A percentile compares a stretch with the other conserved stretches of the same genome.
These are phyloP conservation scores for Melierax canorus DNA, from an alignment of 2,113 vertebrate genomes.

Conservation along the genomic window DNA sequence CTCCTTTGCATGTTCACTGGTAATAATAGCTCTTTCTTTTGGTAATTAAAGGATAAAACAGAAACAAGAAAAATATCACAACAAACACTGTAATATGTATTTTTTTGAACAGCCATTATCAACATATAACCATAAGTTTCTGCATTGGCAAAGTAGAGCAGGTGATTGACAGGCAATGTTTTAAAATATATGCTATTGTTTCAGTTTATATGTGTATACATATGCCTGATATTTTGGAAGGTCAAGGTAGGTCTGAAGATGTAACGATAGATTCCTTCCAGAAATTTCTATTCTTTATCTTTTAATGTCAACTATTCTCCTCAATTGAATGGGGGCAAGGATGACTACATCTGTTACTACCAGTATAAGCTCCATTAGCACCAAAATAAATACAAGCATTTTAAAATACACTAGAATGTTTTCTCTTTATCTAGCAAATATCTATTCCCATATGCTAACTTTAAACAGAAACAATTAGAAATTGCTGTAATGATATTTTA, in stretches of 20 bases:
- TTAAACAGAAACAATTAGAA: neutral
- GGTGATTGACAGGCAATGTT: neutral
- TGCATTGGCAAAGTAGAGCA: neutral
- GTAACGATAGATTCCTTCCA: neutral
- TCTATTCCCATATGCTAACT: neutral
- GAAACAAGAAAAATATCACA: neutral
- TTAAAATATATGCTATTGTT: neutral
- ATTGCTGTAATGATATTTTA: neutral
- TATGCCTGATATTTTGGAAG: neutral
- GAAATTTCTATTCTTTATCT: neutral
- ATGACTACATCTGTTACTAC: neutral
- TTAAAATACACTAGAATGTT: neutral
- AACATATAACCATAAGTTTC: neutral
- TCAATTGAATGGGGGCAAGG: neutral
- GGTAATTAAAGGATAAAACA: neutral
- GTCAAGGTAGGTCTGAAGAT: neutral
- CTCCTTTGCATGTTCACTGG: neutral
- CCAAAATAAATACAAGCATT: neutral
- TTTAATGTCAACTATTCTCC: neutral
- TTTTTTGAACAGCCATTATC: neutral
- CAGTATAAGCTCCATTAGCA: neutral
- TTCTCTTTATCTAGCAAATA: neutral
- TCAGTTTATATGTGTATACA: neutral
- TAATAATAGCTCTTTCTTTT: neutral
- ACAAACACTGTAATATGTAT: neutral